Conservation (phyloP, 1,140 invertebrate genomes). For the Pachypsylla venusta region DNA sequence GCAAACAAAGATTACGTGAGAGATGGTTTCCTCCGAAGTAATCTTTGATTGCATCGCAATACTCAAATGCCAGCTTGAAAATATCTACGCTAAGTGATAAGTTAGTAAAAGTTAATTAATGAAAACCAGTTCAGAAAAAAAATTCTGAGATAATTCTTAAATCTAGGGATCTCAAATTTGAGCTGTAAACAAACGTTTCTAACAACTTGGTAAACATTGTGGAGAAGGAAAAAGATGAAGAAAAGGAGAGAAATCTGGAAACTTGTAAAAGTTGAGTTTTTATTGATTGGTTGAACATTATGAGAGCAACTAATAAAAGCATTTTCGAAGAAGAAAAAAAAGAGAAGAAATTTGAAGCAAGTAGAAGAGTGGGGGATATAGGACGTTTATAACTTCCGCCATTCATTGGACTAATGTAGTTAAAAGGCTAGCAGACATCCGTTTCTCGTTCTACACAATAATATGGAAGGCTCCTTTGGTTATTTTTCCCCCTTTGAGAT, state of each 20-base stretch:
- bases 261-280: background rate
- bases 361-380: background rate
- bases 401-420: conserved; percentile 8
- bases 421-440: conserved; percentile 8
- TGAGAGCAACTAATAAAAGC: conserved; percentile 6
- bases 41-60: too few relatives aligned
- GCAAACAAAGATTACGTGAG: too few relatives aligned
- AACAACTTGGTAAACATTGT: too few relatives aligned
- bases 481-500: background rate
- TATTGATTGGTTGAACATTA: conserved; percentile 6
- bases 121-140: too few relatives aligned
- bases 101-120: too few relatives aligned
- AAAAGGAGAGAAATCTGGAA: conserved; percentile 4
- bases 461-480: conserved; percentile 6
- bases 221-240: background rate
- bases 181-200: too few relatives aligned
- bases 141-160: too few relatives aligned
- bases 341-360: too few relatives aligned
- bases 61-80: too few relatives aligned
- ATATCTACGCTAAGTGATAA: too few relatives aligned
- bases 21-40: too few relatives aligned
- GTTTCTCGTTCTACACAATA: conserved; percentile 4
- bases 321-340: conserved; percentile 3
- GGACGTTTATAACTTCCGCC: conserved; percentile 4
- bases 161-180: too few relatives aligned